Evolutionary conservation across 2,113 vertebrate genomes (phyloP).

Genomic region (Pionites leucogaster): DNA sequence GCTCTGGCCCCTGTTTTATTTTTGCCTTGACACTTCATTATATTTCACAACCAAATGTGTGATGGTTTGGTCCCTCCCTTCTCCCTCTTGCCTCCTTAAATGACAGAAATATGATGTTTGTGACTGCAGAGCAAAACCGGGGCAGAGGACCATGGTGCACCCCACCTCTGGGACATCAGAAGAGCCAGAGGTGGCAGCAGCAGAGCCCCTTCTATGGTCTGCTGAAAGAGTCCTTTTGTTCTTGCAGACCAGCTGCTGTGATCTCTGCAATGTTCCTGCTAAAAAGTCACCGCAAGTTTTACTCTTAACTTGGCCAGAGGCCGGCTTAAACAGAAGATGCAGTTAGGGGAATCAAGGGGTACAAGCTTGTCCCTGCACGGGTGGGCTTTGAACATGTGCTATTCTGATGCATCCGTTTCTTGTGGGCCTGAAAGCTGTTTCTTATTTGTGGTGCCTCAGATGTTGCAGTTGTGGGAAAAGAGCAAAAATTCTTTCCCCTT

Average conservation of each 20-base stretch:
- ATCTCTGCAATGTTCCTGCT: background rate
- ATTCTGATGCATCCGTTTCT: fast-evolving
- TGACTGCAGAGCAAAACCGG: background rate
- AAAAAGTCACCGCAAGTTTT: background rate
- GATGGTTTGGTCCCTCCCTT: background rate
- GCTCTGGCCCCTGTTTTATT: background rate
- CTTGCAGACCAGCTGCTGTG: background rate
- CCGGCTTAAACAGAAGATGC: background rate
- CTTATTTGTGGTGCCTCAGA: background rate
- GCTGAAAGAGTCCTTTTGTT: background rate
- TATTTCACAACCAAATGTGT: background rate
- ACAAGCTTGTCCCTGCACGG: background rate
- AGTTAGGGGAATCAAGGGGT: background rate
- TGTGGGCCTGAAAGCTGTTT: background rate
- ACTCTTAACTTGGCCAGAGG: background rate
- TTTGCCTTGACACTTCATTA: background rate
- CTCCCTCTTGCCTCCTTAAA: background rate
- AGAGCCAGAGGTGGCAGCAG: background rate
- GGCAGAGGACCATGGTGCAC: fast-evolving
- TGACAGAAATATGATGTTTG: background rate
- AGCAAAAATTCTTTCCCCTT: background rate
- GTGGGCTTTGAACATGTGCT: background rate
- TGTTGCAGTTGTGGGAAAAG: background rate
- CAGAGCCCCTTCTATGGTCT: background rate
- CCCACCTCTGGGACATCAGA: background rate